These are phyloP conservation scores for Matsumyia berberina DNA, from an alignment of 2,888 invertebrate species.

Conservation along the genomic window DNA sequence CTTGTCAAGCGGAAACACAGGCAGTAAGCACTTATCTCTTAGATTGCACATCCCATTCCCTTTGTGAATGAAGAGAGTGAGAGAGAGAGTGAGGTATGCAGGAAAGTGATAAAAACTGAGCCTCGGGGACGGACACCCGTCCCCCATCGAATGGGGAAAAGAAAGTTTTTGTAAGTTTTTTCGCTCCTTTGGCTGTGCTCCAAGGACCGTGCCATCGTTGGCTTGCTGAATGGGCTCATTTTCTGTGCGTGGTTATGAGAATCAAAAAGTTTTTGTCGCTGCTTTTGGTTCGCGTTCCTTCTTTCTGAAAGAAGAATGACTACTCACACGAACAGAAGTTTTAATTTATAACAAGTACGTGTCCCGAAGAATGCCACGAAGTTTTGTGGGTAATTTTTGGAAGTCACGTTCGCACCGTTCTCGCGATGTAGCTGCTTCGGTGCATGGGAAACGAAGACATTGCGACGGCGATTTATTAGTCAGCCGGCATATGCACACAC, in stretches of 20 bases:
- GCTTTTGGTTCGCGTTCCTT: slow-evolving; percentile 4
- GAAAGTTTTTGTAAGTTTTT: slow-evolving; percentile 40
- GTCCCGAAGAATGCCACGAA: slow-evolving; percentile 60
- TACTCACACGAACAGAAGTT: slow-evolving; percentile 57
- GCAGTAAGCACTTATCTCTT: slow-evolving; percentile 69
- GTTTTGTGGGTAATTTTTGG: slow-evolving; percentile 70
- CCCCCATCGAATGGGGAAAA: slow-evolving; percentile 36
- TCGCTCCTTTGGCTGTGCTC: slow-evolving; percentile 56
- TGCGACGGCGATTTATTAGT: slow-evolving; percentile 66
- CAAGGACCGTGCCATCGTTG: slow-evolving; percentile 53
- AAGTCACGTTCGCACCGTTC: slow-evolving; percentile 64
- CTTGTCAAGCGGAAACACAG: slow-evolving; percentile 65
- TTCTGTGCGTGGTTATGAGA: slow-evolving; percentile 64
- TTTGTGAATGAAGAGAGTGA: slow-evolving; percentile 45
- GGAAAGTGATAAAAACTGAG: slow-evolving; percentile 33
- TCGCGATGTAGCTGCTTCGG: slow-evolving; percentile 13
- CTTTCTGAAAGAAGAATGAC: slow-evolving; percentile 53
- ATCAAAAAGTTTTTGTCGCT: slow-evolving; percentile 22
- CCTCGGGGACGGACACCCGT: slow-evolving; percentile 31
- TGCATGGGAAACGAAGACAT: slow-evolving; percentile 11
- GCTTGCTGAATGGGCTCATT: slow-evolving; percentile 63
- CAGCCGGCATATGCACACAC: slow-evolving; percentile 44
- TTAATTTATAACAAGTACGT: slow-evolving; percentile 76
- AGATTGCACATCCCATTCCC: slow-evolving; percentile 65
- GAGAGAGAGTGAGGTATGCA: slow-evolving; percentile 30